Base-by-base conservation (phyloP, 2,888 invertebrate genomes). In the Brassicogethes aeneus region DNA sequence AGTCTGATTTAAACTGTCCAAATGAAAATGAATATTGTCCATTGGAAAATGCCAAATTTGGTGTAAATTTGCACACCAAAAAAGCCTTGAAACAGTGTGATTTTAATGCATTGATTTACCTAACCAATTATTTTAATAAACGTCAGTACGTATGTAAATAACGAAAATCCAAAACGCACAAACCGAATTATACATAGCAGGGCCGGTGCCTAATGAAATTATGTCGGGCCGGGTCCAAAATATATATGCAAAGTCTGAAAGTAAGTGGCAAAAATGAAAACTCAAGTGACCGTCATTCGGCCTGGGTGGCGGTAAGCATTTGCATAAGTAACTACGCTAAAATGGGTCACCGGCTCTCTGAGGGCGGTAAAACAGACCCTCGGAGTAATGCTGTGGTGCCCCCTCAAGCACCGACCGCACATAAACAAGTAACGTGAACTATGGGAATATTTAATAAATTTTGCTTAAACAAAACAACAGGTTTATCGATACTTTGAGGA, bases 281-380 rank as follows among this genome's bases (percentile, higher is more conserved):
- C 41, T 40, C 35, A 31, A 36, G 41, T 35, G 36, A 41, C 41
- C 41, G 41, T 36, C 36, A 36, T 23, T 23, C 23, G 23, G 23
- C 23, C 23, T 30, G 34, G 40, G 15, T 36, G 41, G 36, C 32
- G 35, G 32, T 31, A 5, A 41, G 33, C 44, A 48, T 48, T 48
- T 48, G 45, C 48, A 48, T 46, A 48, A 48, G 48, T 48, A 48
- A 48, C 48, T 46, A 45, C 40, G 43, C 41, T 39, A 45, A 48
- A 48, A 48, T 43, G 43, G 48, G 48, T 48, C 46, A 36, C 35
- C 33, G 41, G 23, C 36, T 45, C 48, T 44, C 45, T 16, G 35
- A 43, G 44, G 45, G 16, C 40, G 34, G 32, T 41, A 40, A 43
- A 44, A 43, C 44, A 42, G 36, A 44, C 35, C 44, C 34, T 40